Base-by-base conservation (phyloP, 2,797 vertebrate species). In the Chelidonichthys spinosus region DNA sequence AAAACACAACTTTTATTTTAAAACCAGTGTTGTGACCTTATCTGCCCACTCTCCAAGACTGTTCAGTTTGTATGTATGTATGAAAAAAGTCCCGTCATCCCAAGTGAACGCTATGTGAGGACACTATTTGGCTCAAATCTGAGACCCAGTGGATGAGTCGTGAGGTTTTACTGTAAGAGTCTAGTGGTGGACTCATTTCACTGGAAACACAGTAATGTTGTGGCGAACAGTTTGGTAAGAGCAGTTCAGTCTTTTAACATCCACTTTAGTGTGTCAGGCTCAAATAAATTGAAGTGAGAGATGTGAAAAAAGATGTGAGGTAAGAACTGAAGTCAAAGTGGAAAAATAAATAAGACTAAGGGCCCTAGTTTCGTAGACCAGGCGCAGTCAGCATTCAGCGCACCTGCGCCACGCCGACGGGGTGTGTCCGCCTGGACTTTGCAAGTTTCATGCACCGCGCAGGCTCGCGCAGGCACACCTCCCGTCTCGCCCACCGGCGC, bases 141-240 rank as follows among this genome's bases (percentile, higher is more conserved):
- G 32, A 71, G 6, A 14, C 52, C 52, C 36, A 4, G 47, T 9
- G 55, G 63, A 56, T 66, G 68, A 55, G 53, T 69, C 42, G 37
- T 43, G 71, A 36, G 42, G 53, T 59, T 76, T 78, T 75, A 72
- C 50, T 11, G 53, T 67, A 17, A 62, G 13, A 58, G 13, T 25
- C 11, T 13, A 0, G 37, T 25, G 40, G 55, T 54, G 46, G 42
- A 18, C 17, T 55, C 17, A 8, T 25, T 25, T 8, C 49, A 1
- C 37, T 66, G 62, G 43, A 60, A 60, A 32, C 46, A 63, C 37
- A 62, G 52, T 63, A 44, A 53, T 54, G 49, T 15, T 58, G 70
- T 42, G 46, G 58, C 42, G 0, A 54, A 52, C 32, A 39, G 25
- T 64, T 81, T 73, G 7, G 64, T n/a, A 4, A 39, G 2, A 46